Percentiles rank a stretch among this genome's conserved stretches.
These are phyloP conservation scores for Oxyteleia sp. DNA, from an alignment of 2,888 invertebrate genomes.

Conservation along the genomic window DNA sequence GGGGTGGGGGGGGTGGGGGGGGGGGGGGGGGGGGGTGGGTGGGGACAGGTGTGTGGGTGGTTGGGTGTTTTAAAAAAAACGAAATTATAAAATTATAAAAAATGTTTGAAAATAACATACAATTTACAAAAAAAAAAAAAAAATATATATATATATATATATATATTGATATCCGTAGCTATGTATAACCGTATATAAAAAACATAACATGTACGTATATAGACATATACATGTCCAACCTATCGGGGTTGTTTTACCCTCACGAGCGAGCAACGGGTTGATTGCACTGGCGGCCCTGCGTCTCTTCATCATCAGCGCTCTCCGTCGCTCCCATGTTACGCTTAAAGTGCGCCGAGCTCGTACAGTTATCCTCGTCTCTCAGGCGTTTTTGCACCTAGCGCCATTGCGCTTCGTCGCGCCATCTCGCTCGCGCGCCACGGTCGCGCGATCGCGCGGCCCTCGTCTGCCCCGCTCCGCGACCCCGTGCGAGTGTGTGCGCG, in stretches of 20 bases:
- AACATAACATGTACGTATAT: slow-evolving; percentile 7
- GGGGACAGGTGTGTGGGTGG: no score
- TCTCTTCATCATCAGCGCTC: slow-evolving; percentile 63
- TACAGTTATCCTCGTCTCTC: neutral
- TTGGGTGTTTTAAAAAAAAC: no score
- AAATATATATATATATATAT: no score
- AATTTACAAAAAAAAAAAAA: no score
- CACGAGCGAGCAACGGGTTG: slow-evolving; percentile 85
- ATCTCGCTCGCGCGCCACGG: slow-evolving; percentile 56
- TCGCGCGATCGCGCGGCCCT: slow-evolving; percentile 61
- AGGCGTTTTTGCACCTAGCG: slow-evolving; percentile 21
- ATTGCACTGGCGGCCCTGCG: slow-evolving; percentile 85
- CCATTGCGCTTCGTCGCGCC: slow-evolving; percentile 50
- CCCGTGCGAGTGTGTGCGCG: slow-evolving; percentile 56
- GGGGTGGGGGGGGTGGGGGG: no score
- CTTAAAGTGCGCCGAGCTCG: slow-evolving; percentile 26
- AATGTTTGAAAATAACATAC: no score
- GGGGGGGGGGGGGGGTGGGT: no score
- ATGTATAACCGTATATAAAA: no score
- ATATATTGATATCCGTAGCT: neutral
- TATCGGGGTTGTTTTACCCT: slow-evolving; percentile 85
- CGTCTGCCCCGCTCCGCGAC: slow-evolving; percentile 54
- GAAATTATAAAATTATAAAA: no score
- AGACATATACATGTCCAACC: slow-evolving; percentile 9
- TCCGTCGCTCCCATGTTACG: slow-evolving; percentile 61